Base-by-base conservation (phyloP, 2,888 invertebrate species). In the Eupelmus urozonus region DNA sequence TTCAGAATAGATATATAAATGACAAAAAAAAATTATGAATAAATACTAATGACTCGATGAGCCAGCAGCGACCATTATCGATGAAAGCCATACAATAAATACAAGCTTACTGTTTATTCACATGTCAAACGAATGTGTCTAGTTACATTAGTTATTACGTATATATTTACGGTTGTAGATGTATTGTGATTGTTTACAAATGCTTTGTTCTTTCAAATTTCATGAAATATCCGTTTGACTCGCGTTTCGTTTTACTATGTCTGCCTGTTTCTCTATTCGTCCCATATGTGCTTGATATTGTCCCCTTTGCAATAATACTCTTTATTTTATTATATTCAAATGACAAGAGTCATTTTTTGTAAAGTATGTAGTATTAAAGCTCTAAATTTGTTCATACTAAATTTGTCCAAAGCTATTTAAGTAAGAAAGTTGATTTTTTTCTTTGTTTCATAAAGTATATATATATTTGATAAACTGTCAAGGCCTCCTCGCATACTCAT, bases 51-150 rank as follows among this genome's bases (percentile, higher is more conserved):
- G 82, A 85, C 82, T 86, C 85, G 88, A 89, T 88, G 89, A 88
- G 88, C 86, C 86, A 88, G 87, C 89, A 89, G 89, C 89, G 89
- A 89, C 89, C 89, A 89, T 89, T 89, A 86, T 89, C 88, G 87
- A 84, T 88, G 89, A 89, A 89, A 89, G 88, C 87, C 85, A 85
- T 84, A 82, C 69, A 65, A 70, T n/a, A 70, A 59, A 66, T 78
- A 60, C 13, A 49, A 13, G n/a, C n/a, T 49, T 49, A 49, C 23
- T 78, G 29, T 72, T 74, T 80, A 67, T 72, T 74, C 45, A 76
- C 27, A 63, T 16, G 42, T 53, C 42, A 57, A 76, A 74, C 59
- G 40, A 72, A 72, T 76, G 72, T 69, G 70, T 79, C 65, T 59
- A 70, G 53, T 59, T 69, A 53, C 49, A 51, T 51, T 62, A 63